Evolutionary conservation across 2,888 invertebrate genomes (phyloP).

Genomic region (Heliconius hortense): DNA sequence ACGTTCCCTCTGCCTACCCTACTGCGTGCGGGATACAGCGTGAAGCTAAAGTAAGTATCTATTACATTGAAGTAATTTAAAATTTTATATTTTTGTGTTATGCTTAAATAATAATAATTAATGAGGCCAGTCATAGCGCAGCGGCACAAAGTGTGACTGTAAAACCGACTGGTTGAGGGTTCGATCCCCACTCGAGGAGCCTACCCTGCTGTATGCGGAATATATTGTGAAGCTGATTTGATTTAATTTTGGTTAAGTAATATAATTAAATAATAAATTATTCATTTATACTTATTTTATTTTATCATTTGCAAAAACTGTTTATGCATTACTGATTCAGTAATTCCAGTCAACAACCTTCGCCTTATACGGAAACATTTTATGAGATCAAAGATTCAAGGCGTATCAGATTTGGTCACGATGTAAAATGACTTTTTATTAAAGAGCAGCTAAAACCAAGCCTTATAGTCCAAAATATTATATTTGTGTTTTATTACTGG

Average conservation of each 20-base stretch:
- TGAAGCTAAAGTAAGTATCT: background rate
- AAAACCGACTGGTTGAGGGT: too few species aligned
- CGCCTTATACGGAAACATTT: slow-evolving; percentile 24
- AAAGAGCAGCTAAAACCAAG: background rate
- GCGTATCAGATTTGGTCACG: slow-evolving; percentile 13
- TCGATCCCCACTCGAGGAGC: too few species aligned
- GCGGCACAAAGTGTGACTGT: too few species aligned
- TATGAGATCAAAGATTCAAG: slow-evolving; percentile 23
- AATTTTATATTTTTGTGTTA: too few species aligned
- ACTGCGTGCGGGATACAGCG: background rate
- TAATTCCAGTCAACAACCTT: slow-evolving; percentile 18
- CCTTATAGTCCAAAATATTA: background rate
- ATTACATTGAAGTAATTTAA: too few species aligned
- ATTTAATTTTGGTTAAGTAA: too few species aligned
- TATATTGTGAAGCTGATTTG: too few species aligned
- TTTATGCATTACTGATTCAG: slow-evolving; percentile 6
- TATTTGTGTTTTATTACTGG: background rate
- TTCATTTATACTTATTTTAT: background rate
- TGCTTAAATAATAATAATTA: too few species aligned
- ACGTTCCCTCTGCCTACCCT: too few species aligned
- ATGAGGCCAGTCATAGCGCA: too few species aligned
- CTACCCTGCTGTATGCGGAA: too few species aligned
- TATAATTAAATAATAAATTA: too few species aligned
- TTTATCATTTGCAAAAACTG: background rate
- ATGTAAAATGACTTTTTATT: slow-evolving; percentile 1